Evolutionary conservation across 1,140 invertebrate genomes (phyloP), one percentile per base, ranked within the genome.

Genomic region (Venustaconcha ellipsiformis): DNA sequence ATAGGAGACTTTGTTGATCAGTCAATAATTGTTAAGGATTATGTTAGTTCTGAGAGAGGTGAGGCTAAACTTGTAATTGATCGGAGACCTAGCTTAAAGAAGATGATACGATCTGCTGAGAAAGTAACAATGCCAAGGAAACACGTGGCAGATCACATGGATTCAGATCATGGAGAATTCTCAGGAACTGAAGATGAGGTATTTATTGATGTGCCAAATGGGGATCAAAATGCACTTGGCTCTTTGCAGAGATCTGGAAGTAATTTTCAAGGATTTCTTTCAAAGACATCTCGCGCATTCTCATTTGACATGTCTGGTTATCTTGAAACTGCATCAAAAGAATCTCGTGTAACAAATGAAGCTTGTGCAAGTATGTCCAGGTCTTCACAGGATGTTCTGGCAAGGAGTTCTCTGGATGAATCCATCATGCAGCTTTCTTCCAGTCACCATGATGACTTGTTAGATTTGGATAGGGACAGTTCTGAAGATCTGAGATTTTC

Each of bases 51-150:
- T 26, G 82, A 83, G 72, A 76, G 76, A 63, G 82, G 83, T 55
- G 80, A 85, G 57, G 83, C 79, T 26, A 83, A 81, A 63, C 71
- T 87, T 15, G 76, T 87, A 0, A 72, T 87, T 26, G 85, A 87
- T 69, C 78, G 78, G 30, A 78, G 79, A 69, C 79, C 82, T 63
- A 83, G 81, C 26, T 77, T 84, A 57, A 83, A 83, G 68, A 86
- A 83, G 57, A 80, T 76, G 59, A 78, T 78, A 17, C 74, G 73
- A 1, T 71, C 76, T 70, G 73, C 81, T 0, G 69, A 55, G n/a
- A 80, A 77, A 69, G 74, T 80, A 14, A 76, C 76, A n/a, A 78
- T 79, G 57, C 70, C 77, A 14, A 72, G 76, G 37, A 69, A 70
- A 26, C 79, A 81, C 58, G 13, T 83, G 6, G 74, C 78, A 17